phyloP scores from a whole-genome alignment of 2,797 vertebrate species.

The Poliocrania exsul region DNA sequence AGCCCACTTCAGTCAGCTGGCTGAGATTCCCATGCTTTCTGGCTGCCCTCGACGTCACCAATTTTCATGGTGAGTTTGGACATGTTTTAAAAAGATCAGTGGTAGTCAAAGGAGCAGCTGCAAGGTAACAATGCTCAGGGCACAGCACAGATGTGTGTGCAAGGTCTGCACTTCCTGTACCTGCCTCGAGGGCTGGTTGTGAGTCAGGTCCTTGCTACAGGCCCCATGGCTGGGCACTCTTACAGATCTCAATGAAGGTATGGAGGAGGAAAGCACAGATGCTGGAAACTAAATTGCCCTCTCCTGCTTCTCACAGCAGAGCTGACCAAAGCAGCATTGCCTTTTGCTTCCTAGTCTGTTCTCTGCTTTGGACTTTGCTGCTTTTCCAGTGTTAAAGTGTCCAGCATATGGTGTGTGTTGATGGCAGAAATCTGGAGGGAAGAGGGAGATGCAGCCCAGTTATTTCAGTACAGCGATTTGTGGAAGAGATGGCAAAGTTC shows the following conservation, averaged over 20 bases:
- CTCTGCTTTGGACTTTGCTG: background rate
- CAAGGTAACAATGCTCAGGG: background rate
- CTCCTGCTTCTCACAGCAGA: background rate
- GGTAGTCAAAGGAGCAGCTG: background rate
- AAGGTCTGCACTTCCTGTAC: background rate
- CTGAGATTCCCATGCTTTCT: background rate
- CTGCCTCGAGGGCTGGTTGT: background rate
- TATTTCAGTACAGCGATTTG: background rate
- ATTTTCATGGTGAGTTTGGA: background rate
- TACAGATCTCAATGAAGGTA: background rate
- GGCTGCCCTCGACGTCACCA: background rate
- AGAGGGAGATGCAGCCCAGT: background rate
- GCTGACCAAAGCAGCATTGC: background rate
- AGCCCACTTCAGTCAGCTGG: background rate
- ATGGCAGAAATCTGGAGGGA: background rate
- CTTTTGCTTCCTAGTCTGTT: background rate
- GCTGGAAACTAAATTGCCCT: background rate
- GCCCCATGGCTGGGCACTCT: rapidly evolving
- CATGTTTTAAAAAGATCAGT: background rate
- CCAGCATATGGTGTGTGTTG: rapidly evolving
- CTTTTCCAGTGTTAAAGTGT: background rate
- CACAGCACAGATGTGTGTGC: rapidly evolving
- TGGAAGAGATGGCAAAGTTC: background rate
- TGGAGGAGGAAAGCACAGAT: background rate
- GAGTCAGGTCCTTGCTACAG: background rate